Conservation (phyloP, 2,797 vertebrate genomes). For the Gallinago stenura region DNA sequence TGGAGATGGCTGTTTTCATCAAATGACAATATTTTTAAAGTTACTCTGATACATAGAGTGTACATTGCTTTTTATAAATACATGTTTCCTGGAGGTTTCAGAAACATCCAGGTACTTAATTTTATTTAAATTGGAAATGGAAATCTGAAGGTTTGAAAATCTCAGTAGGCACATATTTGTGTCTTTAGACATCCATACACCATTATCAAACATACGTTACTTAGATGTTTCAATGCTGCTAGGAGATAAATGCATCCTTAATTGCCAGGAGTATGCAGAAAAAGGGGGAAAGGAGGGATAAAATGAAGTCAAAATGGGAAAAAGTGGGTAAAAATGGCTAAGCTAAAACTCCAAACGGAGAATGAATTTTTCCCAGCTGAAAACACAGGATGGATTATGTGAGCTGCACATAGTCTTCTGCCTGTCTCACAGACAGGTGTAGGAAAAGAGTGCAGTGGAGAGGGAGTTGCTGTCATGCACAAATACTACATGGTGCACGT, state of each 20-base stretch:
- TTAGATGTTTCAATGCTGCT: not conserved
- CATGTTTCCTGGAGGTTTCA: not conserved
- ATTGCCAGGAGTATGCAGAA: not conserved
- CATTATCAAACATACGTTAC: not conserved
- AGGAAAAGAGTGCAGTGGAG: not conserved
- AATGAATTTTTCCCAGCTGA: not conserved
- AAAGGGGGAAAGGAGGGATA: not conserved
- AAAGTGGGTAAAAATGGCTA: not conserved
- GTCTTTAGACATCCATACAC: not conserved
- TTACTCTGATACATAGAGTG: not conserved
- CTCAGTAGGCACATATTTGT: not conserved
- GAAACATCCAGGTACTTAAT: not conserved
- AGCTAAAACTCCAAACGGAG: not conserved
- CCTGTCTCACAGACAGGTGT: not conserved
- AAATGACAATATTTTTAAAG: not conserved
- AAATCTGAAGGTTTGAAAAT: not conserved
- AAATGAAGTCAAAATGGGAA: not conserved
- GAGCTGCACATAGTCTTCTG: not conserved
- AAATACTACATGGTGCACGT: not conserved
- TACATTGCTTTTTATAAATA: not conserved
- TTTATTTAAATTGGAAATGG: not conserved
- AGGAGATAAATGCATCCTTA: not conserved
- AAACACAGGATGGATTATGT: not conserved
- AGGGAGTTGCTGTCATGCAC: not conserved
- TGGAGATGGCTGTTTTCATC: not conserved